Evolutionary conservation across 1,140 invertebrate species (phyloP).

Genomic region (Pseudachorutes palmiensis): DNA sequence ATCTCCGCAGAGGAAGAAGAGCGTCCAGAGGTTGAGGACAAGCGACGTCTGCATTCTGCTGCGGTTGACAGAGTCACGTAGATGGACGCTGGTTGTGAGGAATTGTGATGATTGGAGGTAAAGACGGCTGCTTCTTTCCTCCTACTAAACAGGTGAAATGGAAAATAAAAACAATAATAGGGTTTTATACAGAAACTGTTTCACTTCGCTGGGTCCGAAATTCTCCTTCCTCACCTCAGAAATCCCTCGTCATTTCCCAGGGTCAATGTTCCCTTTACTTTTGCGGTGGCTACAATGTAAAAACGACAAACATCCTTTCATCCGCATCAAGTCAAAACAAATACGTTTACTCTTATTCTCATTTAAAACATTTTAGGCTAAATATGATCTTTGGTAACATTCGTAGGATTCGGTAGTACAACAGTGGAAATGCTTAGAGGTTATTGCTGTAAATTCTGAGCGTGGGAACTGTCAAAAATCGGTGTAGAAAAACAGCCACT

Average conservation of each 20-base stretch:
- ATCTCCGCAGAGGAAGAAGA: neutral
- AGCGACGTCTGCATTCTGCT: neutral
- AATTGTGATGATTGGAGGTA: no score
- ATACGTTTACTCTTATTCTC: no score
- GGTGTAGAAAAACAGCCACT: no score
- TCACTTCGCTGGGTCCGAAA: slow-evolving; percentile 8
- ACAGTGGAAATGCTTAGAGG: no score
- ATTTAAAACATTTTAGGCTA: no score
- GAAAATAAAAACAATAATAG: slow-evolving; percentile 4
- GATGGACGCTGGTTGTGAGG: no score
- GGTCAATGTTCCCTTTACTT: slow-evolving; percentile 7
- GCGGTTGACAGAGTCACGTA: no score
- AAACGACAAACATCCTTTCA: neutral
- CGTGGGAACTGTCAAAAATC: no score
- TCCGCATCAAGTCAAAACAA: no score
- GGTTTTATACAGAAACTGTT: neutral
- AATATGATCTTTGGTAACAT: no score
- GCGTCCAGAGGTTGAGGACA: neutral
- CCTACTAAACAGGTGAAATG: slow-evolving; percentile 2
- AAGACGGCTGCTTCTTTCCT: neutral
- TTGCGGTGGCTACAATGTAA: neutral
- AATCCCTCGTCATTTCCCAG: neutral
- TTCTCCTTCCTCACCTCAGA: neutral
- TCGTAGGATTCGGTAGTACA: no score
- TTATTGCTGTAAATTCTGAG: no score